Evolutionary conservation across 2,888 invertebrate species (phyloP), one percentile per base, ranked within the genome.

Genomic region (Sinelater perroti): DNA sequence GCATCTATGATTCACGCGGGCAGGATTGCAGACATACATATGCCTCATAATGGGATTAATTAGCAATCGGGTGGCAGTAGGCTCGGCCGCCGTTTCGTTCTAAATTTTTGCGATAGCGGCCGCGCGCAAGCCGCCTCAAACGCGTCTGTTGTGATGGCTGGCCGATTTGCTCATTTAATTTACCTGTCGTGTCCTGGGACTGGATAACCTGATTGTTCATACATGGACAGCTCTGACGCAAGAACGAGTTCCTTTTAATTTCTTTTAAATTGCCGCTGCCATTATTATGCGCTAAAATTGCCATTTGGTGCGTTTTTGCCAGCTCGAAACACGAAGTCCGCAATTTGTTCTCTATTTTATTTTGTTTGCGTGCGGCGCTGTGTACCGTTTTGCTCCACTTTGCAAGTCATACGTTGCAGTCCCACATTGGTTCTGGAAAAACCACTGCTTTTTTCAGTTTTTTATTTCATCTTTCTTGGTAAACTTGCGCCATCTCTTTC

Each of bases 141-240:
- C 13, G 21, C 21, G 13, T 10, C 5, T 35, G 31, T 11, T 13
- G 5, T 17, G 35, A 3, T 16, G 17, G 2, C 17, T 1, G 7
- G 38, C 24, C 24, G 20, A 38, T 38, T 38, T 38, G 10, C 20
- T 18, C 17, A 14, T 21, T 38, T 38, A 38, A 38, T 38, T 38
- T 38, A 38, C 7, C 36, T 6, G 40, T 40, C n/a, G 21, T 38
- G 26, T 24, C 24, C 24, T 24, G 26, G 59, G 63, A 63, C 60
- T 53, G 65, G 62, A 56, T 68, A 68, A 67, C 67, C 68, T 56
- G 51, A 63, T 66, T 68, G 54, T 58, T 63, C 68, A 60, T 67
- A 67, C 49, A 66, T 64, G 68, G 64, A 47, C 28, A 46, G n/a
- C 33, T 56, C 50, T 62, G 60, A 38, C 35, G 62, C 58, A 65